A percentile compares a stretch with the other conserved stretches of the same genome.
These are phyloP conservation scores for Hyperopisus bebe DNA, from an alignment of 2,113 vertebrate species.

Conservation along the genomic window DNA sequence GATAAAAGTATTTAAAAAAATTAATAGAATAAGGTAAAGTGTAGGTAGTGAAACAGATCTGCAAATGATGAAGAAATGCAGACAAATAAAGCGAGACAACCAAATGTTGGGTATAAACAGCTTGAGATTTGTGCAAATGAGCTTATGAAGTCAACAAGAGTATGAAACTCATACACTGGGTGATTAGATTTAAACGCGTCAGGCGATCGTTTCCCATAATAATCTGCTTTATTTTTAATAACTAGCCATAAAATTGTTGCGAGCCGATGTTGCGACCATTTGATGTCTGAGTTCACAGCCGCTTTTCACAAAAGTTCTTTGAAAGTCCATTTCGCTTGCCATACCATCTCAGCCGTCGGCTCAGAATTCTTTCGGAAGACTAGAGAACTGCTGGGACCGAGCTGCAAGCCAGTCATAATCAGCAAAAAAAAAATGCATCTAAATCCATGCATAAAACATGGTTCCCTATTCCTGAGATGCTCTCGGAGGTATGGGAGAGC, in stretches of 20 bases:
- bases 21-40: background rate
- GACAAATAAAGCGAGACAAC: background rate
- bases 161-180: background rate
- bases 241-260: background rate
- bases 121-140: background rate
- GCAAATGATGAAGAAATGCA: background rate
- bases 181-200: background rate
- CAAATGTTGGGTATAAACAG: background rate
- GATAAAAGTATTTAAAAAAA: background rate
- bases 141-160: background rate
- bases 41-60: background rate
- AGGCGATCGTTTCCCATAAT: background rate
- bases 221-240: background rate
- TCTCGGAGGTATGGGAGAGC: slow-evolving; percentile 39
- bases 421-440: slow-evolving; percentile 50
- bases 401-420: slow-evolving; percentile 46
- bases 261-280: background rate
- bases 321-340: background rate
- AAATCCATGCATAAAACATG: slow-evolving; percentile 62
- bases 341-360: background rate
- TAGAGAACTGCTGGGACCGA: background rate
- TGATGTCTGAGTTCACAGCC: background rate
- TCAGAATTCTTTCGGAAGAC: background rate
- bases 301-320: background rate
- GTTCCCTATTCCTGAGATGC: slow-evolving; percentile 48